phyloP scores from a whole-genome alignment of 2,113 vertebrate species.

The Strix aluco region DNA sequence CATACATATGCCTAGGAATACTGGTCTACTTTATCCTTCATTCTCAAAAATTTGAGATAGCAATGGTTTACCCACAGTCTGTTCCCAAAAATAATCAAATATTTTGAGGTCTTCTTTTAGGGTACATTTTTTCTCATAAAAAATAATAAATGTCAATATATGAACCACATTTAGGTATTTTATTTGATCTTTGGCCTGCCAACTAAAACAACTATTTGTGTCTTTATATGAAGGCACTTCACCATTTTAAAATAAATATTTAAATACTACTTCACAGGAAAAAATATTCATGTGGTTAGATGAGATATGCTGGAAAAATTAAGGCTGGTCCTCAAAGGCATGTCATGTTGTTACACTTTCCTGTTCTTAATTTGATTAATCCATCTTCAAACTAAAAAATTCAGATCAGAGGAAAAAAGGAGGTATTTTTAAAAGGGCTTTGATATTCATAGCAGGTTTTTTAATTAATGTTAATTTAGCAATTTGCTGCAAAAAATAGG shows the following conservation, averaged over 20 bases:
- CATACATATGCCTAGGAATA: background rate
- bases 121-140: constrained; percentile 16
- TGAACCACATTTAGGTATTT: constrained; percentile 20
- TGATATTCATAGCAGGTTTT: background rate
- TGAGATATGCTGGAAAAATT: constrained; percentile 57
- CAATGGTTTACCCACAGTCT: background rate
- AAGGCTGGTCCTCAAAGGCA: constrained; percentile 34
- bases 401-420: constrained; percentile 12
- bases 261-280: constrained; percentile 54
- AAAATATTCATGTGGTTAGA: constrained; percentile 61
- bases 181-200: background rate
- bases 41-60: background rate
- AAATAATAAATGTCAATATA: constrained; percentile 42
- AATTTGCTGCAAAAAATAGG: background rate
- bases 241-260: constrained; percentile 68
- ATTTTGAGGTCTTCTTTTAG: constrained; percentile 12
- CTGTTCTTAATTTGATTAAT: constrained; percentile 67
- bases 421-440: constrained; percentile 48
- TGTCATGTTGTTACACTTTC: constrained; percentile 13
- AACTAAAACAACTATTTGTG: constrained; percentile 48
- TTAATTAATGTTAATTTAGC: background rate
- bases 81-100: background rate
- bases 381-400: constrained; percentile 46
- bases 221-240: constrained; percentile 43
- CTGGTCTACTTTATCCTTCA: background rate